phyloP scores from a whole-genome alignment of 2,797 vertebrate species.

The Gallinago nigripennis region DNA sequence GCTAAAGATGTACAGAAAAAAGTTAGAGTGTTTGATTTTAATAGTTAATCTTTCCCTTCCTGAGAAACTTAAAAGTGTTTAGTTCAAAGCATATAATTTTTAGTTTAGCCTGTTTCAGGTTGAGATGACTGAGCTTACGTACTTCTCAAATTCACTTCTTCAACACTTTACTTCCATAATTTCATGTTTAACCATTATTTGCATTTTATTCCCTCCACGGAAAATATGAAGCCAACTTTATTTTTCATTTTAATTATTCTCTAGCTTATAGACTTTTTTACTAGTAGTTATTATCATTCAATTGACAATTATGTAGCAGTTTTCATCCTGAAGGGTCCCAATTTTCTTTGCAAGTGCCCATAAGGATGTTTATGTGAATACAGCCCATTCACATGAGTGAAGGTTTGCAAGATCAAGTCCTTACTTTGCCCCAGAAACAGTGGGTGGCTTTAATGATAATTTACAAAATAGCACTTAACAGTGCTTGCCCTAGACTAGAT shows the following conservation, averaged over 20 bases:
- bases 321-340: neutral
- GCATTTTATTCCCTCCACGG: neutral
- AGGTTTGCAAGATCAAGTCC: constrained; percentile 1
- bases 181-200: neutral
- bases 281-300: neutral
- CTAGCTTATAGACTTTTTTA: neutral
- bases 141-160: neutral
- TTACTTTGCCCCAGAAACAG: neutral
- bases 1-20: neutral
- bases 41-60: neutral
- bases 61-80: neutral
- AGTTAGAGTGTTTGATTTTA: neutral
- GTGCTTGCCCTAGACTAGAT: constrained; percentile 3
- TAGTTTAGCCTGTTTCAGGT: neutral
- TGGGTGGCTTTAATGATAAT: neutral
- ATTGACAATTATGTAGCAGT: neutral
- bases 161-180: neutral
- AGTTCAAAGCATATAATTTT: neutral
- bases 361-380: neutral
- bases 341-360: neutral
- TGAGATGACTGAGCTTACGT: neutral
- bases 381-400: neutral
- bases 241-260: constrained; percentile 17
- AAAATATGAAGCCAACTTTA: neutral
- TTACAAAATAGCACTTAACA: constrained; percentile 16